Evolutionary conservation across 2,113 vertebrate genomes (phyloP).

Genomic region (Etheostoma spectabile): DNA sequence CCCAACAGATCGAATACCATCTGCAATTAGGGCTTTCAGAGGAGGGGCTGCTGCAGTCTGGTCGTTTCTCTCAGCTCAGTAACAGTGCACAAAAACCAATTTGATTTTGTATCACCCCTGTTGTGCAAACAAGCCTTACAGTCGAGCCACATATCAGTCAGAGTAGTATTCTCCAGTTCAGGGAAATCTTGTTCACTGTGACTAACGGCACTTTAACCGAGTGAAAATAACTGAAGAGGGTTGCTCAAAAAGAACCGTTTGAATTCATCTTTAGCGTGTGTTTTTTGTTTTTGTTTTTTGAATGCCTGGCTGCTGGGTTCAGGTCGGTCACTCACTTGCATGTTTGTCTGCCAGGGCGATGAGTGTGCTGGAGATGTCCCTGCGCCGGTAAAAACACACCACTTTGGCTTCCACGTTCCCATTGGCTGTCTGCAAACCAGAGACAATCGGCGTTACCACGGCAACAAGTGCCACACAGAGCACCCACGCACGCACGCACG

Average conservation of each 20-base stretch:
- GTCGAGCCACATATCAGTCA: constrained; percentile 6
- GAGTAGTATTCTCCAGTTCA: constrained; percentile 12
- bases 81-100: constrained; percentile 34
- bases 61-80: constrained; percentile 19
- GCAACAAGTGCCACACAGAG: constrained; percentile 76
- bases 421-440: constrained; percentile 92
- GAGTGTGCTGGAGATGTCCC: constrained; percentile 96
- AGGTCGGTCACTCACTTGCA: constrained; percentile 89
- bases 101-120: constrained; percentile 25
- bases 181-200: constrained; percentile 18
- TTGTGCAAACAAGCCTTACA: constrained; percentile 21
- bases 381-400: constrained; percentile 97
- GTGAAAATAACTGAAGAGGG: constrained; percentile 30
- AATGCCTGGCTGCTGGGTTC: constrained; percentile 13
- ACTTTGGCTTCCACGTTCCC: constrained; percentile 99
- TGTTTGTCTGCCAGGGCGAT: constrained; percentile 98
- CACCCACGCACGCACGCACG: constrained; percentile 39
- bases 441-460: constrained; percentile 79
- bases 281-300: not conserved
- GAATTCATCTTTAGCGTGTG: not conserved
- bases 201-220: constrained; percentile 7
- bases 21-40: constrained; percentile 44
- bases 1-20: constrained; percentile 42
- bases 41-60: constrained; percentile 54
- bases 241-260: constrained; percentile 4